Base-by-base conservation (phyloP, 2,113 vertebrate genomes). In the Lophotis ruficrista region DNA sequence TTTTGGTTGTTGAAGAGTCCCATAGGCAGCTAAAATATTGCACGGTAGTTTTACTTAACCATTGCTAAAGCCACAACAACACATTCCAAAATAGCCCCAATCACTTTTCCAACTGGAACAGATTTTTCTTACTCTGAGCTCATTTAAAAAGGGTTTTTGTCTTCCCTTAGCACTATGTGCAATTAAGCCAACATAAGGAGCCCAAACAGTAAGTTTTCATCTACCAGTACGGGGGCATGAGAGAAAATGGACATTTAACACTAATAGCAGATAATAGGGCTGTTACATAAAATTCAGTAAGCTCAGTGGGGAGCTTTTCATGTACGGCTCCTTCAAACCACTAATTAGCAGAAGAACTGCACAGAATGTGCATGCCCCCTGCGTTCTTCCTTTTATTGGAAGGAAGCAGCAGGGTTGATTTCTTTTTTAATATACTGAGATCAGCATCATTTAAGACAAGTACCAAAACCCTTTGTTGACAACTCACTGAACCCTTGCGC, bases 261-360 rank as follows among this genome's bases (percentile, higher is more conserved):
- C 80, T 97, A 96, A 97, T 83, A 73, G 28, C 47, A 94, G 87
- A 84, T 96, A 98, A 97, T 83, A 93, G 91, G 91, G n/a, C 72
- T 92, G 51, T 81, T 96, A 85, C 60, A 89, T 76, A 91, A 96
- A 91, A 90, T 85, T 86, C 73, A 87, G 1, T 89, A 62, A 91
- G 61, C 93, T 85, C 95, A 94, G 95, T 58, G 20, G 87, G 94
- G 41, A 83, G 88, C 61, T 96, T 84, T 91, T 87, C 69, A 78
- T 38, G 65, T 72, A 87, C 18, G 2, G 25, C 38, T 80, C 61
- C 72, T 83, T 80, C 79, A 96, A 94, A 71, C 14, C 8, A 54
- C 81, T 96, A 93, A 96, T 97, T 95, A 97, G 93, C 80, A 96
- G 61, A 92, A 89, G 65, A 93, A 89, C 64, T 0, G 7, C 73